Base-by-base conservation (phyloP, 2,888 invertebrate genomes). In the Noctua janthe region DNA sequence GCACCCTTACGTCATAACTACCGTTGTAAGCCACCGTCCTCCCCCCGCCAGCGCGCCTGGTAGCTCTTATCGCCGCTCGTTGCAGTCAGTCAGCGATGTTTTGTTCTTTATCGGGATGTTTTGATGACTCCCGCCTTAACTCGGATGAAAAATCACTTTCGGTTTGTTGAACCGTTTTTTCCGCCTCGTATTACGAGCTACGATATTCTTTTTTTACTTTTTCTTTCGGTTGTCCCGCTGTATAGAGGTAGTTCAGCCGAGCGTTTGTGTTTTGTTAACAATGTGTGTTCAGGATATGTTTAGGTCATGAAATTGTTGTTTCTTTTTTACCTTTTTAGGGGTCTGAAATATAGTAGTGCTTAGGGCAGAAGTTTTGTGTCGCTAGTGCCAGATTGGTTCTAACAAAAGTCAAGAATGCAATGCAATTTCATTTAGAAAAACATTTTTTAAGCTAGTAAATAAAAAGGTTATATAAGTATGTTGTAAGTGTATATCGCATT, bases 121-220 rank as follows among this genome's bases (percentile, higher is more conserved):
- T 77, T 82, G 84, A 89, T 81, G 87, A 85, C 78, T 86, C 69
- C 71, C 79, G 82, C 70, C 84, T 86, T 88, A 85, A 83, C 85
- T 86, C 72, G 88, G 88, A 87, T 87, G 88, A 89, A 88, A 86
- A 89, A 88, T 89, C 87, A 84, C 84, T 89, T 88, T 86, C 86
- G 81, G 83, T 64, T 76, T 83, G 83, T 87, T 88, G 83, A 84
- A 82, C 86, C 75, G 80, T 78, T 84, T 86, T 87, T 88, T 83
- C 87, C 82, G 80, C 73, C 81, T 78, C 73, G 84, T 78, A 80
- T 85, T 81, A 87, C 82, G 76, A 76, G 78, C 56, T 47, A 56
- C 71, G 76, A 77, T 82, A 76, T 79, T 78, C 56, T 77, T 74
- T 82, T 79, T 73, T 77, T 70, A 54, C 71, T 47, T 83, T 86